phyloP scores from a whole-genome alignment of 1,140 invertebrate species.

The Liolophura sinensis region DNA sequence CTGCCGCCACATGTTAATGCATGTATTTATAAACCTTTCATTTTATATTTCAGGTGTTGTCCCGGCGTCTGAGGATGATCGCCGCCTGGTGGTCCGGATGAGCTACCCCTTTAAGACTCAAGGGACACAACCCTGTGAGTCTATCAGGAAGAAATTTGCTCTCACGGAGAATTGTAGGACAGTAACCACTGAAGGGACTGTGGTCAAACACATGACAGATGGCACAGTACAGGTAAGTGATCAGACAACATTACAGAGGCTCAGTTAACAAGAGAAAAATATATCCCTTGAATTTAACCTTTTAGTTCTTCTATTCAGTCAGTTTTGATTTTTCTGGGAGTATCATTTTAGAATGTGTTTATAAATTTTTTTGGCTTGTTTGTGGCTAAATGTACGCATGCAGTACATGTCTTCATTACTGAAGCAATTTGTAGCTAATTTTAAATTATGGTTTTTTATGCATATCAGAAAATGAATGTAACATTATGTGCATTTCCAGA shows the following conservation, averaged over 20 bases:
- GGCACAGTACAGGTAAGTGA: conserved; percentile 43
- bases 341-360: not conserved
- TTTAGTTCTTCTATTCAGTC: not conserved
- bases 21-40: not conserved
- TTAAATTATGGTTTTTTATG: too few relatives aligned
- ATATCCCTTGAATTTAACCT: not conserved
- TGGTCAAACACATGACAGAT: conserved; percentile 55
- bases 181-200: conserved; percentile 54
- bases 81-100: conserved; percentile 50
- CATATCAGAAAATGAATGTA: not conserved
- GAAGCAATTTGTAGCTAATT: too few relatives aligned
- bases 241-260: not conserved
- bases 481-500: not conserved
- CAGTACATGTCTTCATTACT: not conserved
- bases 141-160: conserved; percentile 37
- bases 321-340: not conserved
- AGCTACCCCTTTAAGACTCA: conserved; percentile 54
- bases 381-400: not conserved
- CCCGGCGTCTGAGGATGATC: conserved; percentile 40
- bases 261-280: not conserved
- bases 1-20: not conserved
- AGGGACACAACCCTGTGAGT: conserved; percentile 48
- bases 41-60: conserved; percentile 30
- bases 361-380: not conserved
- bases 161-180: conserved; percentile 45